phyloP scores from a whole-genome alignment of 2,888 invertebrate species.

The Drosophila setosimentum region DNA sequence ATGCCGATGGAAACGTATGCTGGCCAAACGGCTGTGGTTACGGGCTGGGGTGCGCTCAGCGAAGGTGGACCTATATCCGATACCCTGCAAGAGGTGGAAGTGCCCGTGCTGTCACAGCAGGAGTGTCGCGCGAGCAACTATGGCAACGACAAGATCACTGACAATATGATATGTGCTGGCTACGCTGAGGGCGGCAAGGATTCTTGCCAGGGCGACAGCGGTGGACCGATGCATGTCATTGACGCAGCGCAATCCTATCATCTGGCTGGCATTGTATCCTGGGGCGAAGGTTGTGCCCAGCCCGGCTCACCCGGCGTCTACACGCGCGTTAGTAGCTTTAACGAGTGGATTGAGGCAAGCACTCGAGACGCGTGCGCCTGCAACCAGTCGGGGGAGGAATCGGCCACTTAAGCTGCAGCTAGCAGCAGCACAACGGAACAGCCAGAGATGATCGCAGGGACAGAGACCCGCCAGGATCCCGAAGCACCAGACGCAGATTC shows the following conservation, averaged over 20 bases:
- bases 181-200: slow-evolving; percentile 82
- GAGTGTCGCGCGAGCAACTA: slow-evolving; percentile 82
- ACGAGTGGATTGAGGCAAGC: slow-evolving; percentile 88
- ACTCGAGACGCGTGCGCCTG: slow-evolving; percentile 90
- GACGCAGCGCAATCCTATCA: slow-evolving; percentile 59
- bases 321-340: slow-evolving; percentile 91
- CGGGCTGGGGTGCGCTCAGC: slow-evolving; percentile 92
- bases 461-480: slow-evolving; percentile 10
- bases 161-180: slow-evolving; percentile 84
- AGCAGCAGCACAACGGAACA: slow-evolving; percentile 36
- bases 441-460: slow-evolving; percentile 2
- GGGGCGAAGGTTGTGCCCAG: slow-evolving; percentile 85
- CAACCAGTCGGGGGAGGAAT: slow-evolving; percentile 60
- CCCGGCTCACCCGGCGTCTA: slow-evolving; percentile 93
- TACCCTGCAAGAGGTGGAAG: slow-evolving; percentile 89
- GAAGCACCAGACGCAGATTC: slow-evolving; percentile 50
- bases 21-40: slow-evolving; percentile 87
- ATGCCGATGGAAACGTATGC: slow-evolving; percentile 79
- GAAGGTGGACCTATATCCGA: slow-evolving; percentile 90
- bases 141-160: slow-evolving; percentile 79
- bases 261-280: slow-evolving; percentile 89
- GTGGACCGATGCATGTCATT: slow-evolving; percentile 83
- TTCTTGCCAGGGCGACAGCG: slow-evolving; percentile 84
- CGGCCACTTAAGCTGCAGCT: slow-evolving; percentile 12
- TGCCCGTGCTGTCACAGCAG: slow-evolving; percentile 89